Percentiles rank a stretch among this genome's conserved stretches.
phyloP scores from a whole-genome alignment of 1,140 invertebrate species.

The Apis mellifera region Amel_HAv3.1 CM009944.2:8227001-8227500 shows the following conservation, averaged over 20 bases:
- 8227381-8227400: conserved; percentile 95
- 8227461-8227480: conserved; percentile 17
- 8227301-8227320: conserved; percentile 89
- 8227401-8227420: conserved; percentile 92
- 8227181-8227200: conserved; percentile 82
- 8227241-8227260: not conserved
- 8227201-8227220: conserved; percentile 38
- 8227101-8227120: conserved; percentile 95
- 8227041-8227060: not conserved
- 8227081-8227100: conserved; percentile 92
- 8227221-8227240: not conserved
- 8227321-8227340: conserved; percentile 87
- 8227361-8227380: conserved; percentile 91
- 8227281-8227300: conserved; percentile 88
- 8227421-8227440: conserved; percentile 84
- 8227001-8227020: conserved; percentile 85
- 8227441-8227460: conserved; percentile 2
- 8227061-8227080: conserved; percentile 75
- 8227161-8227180: conserved; percentile 84
- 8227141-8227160: conserved; percentile 87
- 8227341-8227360: conserved; percentile 86
- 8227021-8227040: conserved; percentile 13
- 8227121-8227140: conserved; percentile 96
- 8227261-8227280: conserved; percentile 85
- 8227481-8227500: not conserved